Conservation (phyloP, 2,113 vertebrate genomes). For the Psophia crepitans region DNA sequence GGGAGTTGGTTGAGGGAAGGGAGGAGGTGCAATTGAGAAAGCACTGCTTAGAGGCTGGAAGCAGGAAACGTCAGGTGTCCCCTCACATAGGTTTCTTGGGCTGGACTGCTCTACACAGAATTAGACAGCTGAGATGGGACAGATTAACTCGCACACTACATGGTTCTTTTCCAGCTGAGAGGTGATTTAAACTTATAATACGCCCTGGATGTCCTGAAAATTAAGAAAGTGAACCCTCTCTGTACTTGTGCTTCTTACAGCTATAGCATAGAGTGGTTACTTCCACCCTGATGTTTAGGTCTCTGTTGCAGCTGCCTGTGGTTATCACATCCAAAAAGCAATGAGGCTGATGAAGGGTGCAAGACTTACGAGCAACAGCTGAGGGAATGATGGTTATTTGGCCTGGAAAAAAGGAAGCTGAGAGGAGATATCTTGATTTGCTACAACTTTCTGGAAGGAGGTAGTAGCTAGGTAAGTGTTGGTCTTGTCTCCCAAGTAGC, state of each 20-base stretch:
- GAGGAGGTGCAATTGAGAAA: neutral
- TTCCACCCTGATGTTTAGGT: neutral
- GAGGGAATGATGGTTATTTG: neutral
- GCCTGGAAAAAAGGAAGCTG: neutral
- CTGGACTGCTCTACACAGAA: neutral
- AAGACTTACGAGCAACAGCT: neutral
- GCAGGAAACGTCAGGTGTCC: neutral
- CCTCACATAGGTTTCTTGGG: neutral
- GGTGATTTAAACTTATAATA: neutral
- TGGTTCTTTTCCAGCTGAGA: neutral
- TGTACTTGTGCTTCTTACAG: neutral
- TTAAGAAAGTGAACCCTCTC: neutral
- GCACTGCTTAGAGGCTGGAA: neutral
- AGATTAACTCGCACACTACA: neutral
- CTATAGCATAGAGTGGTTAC: neutral
- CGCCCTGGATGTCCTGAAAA: neutral
- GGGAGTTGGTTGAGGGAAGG: neutral
- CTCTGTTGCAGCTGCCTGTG: neutral
- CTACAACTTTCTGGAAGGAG: neutral
- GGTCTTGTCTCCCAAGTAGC: neutral
- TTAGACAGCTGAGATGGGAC: neutral
- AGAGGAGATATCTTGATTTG: neutral
- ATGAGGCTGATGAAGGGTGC: neutral
- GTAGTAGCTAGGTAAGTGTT: rapidly evolving
- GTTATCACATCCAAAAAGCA: neutral